Base-by-base conservation (phyloP, 2,888 invertebrate genomes). In the Horisme vitalbata region DNA sequence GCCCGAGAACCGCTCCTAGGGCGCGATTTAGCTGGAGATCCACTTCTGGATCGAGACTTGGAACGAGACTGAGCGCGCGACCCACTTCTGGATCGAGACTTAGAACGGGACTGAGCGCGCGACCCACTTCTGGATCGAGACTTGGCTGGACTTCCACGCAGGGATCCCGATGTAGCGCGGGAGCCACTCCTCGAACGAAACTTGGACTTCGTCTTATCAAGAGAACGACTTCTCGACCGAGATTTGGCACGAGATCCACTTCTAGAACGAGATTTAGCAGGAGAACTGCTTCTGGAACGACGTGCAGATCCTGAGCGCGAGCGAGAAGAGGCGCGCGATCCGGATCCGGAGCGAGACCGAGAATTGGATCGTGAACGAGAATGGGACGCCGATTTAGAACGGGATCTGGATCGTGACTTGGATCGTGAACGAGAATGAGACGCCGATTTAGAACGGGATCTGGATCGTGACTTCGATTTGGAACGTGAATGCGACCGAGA, bases 231-330 rank as follows among this genome's bases (percentile, higher is more conserved):
- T 24, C 51, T 35, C 0, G 55, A 57, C 4, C 57, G 41, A 5
- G 59, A 34, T 15, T 35, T 34, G 1, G 41, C 34, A 7, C 27
- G 33, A 9, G 52, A 47, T 6, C 32, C 24, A 14, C 52, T 52
- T 12, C 39, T 32, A 1, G 53, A 49, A 15, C 46, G 39, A 4
- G 51, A 55, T 21, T 46, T 51, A 5, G 30, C 20, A 1, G 61
- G 52, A 0, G 69, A 65, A 5, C 57, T 61, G 31, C 66, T 63
- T 12, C 61, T 34, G 1, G 69, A 66, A 5, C 65, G 45, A 0
- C 57, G 55, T 0, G 41, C 49, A 1, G 67, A 63, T 3, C 55
- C 52, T 30, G 70, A 71, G 12, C 61, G 52, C 3, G 71, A 67
- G 4, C 57, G 55, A 1, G 57, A 55, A 10, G 52, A 47, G 5